phyloP scores from a whole-genome alignment of 2,797 vertebrate species.

The Danio kyathit region DNA sequence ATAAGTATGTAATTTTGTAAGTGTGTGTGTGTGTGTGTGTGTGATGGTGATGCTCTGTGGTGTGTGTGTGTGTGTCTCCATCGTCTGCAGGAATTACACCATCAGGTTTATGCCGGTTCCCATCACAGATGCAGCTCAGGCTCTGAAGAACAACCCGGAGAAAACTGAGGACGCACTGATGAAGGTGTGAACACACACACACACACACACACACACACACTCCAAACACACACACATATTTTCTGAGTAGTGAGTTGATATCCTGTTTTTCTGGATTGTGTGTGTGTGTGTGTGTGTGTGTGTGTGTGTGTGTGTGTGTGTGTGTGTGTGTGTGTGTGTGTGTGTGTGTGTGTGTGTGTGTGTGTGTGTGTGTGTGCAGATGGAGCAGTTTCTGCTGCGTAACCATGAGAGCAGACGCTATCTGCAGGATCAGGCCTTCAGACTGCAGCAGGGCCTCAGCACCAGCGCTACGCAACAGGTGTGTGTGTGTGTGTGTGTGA shows the following conservation, averaged over 20 bases:
- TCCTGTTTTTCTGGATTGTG: background rate
- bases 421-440: slow-evolving; percentile 93
- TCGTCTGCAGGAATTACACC: slow-evolving; percentile 88
- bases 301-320: slow-evolving; percentile 35
- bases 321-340: slow-evolving; percentile 21
- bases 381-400: slow-evolving; percentile 94
- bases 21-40: background rate
- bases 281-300: background rate
- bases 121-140: slow-evolving; percentile 94
- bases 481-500: background rate
- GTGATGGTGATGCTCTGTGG: background rate
- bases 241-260: no score
- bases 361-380: slow-evolving; percentile 76
- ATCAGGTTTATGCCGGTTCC: slow-evolving; percentile 97
- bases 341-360: background rate
- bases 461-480: slow-evolving; percentile 95
- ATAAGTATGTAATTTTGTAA: no score
- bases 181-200: slow-evolving; percentile 80
- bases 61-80: background rate
- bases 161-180: slow-evolving; percentile 95
- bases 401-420: slow-evolving; percentile 96
- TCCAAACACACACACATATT: background rate
- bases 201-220: background rate
- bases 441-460: slow-evolving; percentile 96
- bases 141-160: slow-evolving; percentile 92